phyloP scores from a whole-genome alignment of 2,797 vertebrate species.

The Neosalanx taihuensis region DNA sequence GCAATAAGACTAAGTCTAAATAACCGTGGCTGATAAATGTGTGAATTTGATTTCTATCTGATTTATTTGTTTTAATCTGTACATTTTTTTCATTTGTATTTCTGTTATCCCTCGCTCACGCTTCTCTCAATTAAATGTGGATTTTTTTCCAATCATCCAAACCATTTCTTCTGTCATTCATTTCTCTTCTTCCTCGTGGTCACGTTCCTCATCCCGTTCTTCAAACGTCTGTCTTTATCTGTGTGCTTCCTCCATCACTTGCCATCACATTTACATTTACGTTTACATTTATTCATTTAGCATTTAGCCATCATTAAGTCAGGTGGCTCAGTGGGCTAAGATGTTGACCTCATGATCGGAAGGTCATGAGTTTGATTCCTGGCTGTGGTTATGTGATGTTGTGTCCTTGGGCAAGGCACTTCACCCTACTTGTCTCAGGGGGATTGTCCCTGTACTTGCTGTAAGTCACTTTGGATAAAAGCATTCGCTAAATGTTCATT shows the following conservation, averaged over 20 bases:
- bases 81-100: background rate
- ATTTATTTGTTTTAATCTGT: background rate
- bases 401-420: too few relatives aligned
- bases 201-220: background rate
- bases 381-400: too few relatives aligned
- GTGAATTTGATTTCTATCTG: background rate
- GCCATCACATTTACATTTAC: background rate
- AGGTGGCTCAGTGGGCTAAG: too few relatives aligned
- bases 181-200: constrained; percentile 3
- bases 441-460: too few relatives aligned
- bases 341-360: too few relatives aligned
- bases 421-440: too few relatives aligned
- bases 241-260: background rate
- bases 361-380: too few relatives aligned
- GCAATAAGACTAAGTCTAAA: too few relatives aligned
- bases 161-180: background rate
- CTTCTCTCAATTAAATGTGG: constrained; percentile 16
- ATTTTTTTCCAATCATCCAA: background rate
- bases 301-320: background rate
- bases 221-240: background rate
- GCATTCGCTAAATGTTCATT: too few relatives aligned
- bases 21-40: too few relatives aligned
- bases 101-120: background rate
- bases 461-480: too few relatives aligned
- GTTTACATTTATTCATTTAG: too few relatives aligned